Evolutionary conservation across 2,797 vertebrate species (phyloP).

Genomic region (Acanthurus lineatus): DNA sequence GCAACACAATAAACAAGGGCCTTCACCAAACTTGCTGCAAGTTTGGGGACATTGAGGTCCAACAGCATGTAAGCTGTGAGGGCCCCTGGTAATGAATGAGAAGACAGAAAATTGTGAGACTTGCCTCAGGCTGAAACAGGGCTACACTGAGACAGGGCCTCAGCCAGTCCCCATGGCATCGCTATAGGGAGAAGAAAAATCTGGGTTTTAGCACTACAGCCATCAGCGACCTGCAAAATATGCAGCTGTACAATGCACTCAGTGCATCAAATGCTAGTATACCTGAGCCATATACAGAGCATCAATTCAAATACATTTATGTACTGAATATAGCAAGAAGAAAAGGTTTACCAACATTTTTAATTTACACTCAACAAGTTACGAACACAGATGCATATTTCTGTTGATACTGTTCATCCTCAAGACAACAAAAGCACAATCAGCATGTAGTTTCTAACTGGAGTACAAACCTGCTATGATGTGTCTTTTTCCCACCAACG

Average conservation of each 20-base stretch:
- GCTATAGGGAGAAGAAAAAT: constrained; percentile 99
- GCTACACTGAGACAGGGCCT: constrained; percentile 99
- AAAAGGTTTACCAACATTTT: constrained; percentile 30
- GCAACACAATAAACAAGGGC: constrained; percentile 88
- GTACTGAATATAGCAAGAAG: neutral
- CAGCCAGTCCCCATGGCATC: constrained; percentile 98
- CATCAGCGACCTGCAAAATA: constrained; percentile 85
- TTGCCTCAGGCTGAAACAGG: constrained; percentile 99
- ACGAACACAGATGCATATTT: constrained; percentile 36
- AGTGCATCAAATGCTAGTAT: constrained; percentile 4
- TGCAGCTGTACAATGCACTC: constrained; percentile 70
- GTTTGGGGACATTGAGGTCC: constrained; percentile 97
- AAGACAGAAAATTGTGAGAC: constrained; percentile 96
- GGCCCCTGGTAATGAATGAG: constrained; percentile 92
- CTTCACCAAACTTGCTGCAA: constrained; percentile 99
- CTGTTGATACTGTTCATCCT: constrained; percentile 17
- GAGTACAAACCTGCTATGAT: constrained; percentile 90
- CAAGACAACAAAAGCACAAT: accelerated
- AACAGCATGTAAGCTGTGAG: constrained; percentile 96
- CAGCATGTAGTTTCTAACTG: constrained; percentile 20
- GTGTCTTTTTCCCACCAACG: constrained; percentile 86
- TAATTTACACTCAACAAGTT: constrained; percentile 12
- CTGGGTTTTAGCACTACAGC: constrained; percentile 95
- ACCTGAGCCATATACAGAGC: constrained; percentile 49
- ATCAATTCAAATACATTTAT: constrained; percentile 15